A percentile compares a stretch with the other conserved stretches of the same genome.
Evolutionary conservation across 1,140 invertebrate species (phyloP).

Genomic region (Caenorhabditis latens): DNA sequence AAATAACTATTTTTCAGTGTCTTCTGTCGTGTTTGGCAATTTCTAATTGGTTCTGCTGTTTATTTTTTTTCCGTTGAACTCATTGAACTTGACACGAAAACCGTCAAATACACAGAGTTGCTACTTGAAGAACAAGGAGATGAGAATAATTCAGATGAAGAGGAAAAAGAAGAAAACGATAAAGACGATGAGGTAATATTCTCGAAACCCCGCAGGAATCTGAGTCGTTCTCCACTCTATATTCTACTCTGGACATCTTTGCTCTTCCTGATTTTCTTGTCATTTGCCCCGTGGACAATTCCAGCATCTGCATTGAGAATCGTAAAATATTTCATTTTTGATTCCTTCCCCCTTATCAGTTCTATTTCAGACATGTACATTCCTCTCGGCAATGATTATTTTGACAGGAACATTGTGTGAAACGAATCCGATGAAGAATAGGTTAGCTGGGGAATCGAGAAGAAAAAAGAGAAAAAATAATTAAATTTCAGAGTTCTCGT

Average conservation of each 20-base stretch:
- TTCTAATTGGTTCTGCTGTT: slow-evolving; percentile 25
- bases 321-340: neutral
- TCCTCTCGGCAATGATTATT: slow-evolving; percentile 17
- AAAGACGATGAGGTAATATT: neutral
- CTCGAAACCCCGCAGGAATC: slow-evolving; percentile 10
- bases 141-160: neutral
- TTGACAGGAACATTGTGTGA: slow-evolving; percentile 15
- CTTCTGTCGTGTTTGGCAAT: slow-evolving; percentile 59
- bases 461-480: neutral
- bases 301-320: slow-evolving; percentile 10
- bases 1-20: slow-evolving; percentile 8
- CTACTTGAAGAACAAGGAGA: slow-evolving; percentile 10
- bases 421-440: neutral
- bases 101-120: neutral
- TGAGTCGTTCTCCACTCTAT: slow-evolving; percentile 1
- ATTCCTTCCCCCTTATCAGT: neutral
- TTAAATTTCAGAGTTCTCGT: slow-evolving; percentile 30
- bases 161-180: neutral
- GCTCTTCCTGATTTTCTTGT: neutral
- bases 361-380: slow-evolving; percentile 25
- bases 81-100: neutral
- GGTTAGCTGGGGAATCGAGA: neutral
- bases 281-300: slow-evolving; percentile 25
- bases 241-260: slow-evolving; percentile 33
- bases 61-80: slow-evolving; percentile 14